phyloP scores from a whole-genome alignment of 2,888 invertebrate species.

The Thereva nobilitata region DNA sequence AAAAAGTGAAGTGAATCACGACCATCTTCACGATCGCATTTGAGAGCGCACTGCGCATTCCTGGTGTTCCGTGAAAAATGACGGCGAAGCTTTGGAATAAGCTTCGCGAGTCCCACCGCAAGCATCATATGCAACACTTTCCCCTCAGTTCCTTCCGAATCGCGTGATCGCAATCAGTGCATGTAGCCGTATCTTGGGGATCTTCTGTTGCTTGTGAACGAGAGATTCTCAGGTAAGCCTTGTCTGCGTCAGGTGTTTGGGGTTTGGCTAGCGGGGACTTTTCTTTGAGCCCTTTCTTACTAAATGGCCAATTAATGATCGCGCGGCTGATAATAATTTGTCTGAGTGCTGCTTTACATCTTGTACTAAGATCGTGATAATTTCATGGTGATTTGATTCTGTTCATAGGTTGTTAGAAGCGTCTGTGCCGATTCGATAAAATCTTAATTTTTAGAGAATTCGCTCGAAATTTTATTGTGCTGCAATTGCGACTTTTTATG shows the following conservation, averaged over 20 bases:
- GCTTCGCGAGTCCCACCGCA: background rate
- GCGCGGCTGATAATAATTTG: conserved; percentile 31
- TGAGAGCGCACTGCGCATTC: background rate
- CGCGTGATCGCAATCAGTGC: conserved; percentile 29
- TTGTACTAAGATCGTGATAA: conserved; percentile 23
- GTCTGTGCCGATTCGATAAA: background rate
- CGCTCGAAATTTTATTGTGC: background rate
- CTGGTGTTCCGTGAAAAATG: background rate
- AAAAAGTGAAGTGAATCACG: conserved; percentile 6
- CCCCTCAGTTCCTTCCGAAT: conserved; percentile 4
- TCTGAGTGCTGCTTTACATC: conserved; percentile 28
- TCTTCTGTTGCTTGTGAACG: conserved; percentile 22
- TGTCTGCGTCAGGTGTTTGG: background rate
- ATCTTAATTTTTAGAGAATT: background rate
- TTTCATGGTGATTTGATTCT: background rate
- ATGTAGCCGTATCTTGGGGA: conserved; percentile 19
- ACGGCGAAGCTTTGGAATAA: background rate
- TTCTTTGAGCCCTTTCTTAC: background rate
- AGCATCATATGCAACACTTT: background rate
- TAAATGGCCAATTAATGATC: conserved; percentile 28
- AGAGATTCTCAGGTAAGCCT: conserved; percentile 5
- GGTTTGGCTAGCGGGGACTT: background rate
- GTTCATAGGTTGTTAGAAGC: background rate
- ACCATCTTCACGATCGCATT: background rate
- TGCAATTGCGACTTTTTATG: no score